Evolutionary conservation across 2,113 vertebrate species (phyloP).

Genomic region (Ascaphus truei): DNA sequence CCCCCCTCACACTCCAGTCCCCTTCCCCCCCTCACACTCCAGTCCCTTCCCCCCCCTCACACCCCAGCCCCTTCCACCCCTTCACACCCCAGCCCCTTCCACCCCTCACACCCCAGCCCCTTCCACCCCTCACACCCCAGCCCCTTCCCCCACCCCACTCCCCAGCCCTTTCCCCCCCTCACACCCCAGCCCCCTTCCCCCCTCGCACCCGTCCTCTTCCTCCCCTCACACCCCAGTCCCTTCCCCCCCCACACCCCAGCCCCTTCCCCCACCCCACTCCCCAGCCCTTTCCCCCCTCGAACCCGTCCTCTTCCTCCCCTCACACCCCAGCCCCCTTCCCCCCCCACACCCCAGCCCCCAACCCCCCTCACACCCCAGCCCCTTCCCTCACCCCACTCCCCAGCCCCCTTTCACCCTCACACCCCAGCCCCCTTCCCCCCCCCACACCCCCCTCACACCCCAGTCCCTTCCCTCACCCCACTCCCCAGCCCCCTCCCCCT

Average conservation of each 20-base stretch:
- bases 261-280: conserved; percentile 63
- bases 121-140: too few species aligned
- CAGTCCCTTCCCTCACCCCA: neutral
- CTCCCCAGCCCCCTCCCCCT: neutral
- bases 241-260: neutral
- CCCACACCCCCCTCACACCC: too few species aligned
- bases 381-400: too few species aligned
- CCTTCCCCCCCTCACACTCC: too few species aligned
- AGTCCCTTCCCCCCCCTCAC: neutral
- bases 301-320: too few species aligned
- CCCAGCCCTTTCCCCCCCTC: conserved; percentile 61
- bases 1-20: too few species aligned
- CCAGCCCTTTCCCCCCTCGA: too few species aligned
- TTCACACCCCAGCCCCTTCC: neutral
- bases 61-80: neutral
- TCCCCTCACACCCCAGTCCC: conserved; percentile 12
- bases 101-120: neutral
- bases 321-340: too few species aligned
- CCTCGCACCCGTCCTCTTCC: neutral
- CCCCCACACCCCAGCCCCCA: neutral
- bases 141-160: too few species aligned
- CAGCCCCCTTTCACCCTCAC: neutral
- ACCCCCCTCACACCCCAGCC: too few species aligned
- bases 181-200: too few species aligned
- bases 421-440: too few species aligned